Evolutionary conservation across 1,140 invertebrate genomes (phyloP).

Genomic region (Condylostylus longicornis): DNA sequence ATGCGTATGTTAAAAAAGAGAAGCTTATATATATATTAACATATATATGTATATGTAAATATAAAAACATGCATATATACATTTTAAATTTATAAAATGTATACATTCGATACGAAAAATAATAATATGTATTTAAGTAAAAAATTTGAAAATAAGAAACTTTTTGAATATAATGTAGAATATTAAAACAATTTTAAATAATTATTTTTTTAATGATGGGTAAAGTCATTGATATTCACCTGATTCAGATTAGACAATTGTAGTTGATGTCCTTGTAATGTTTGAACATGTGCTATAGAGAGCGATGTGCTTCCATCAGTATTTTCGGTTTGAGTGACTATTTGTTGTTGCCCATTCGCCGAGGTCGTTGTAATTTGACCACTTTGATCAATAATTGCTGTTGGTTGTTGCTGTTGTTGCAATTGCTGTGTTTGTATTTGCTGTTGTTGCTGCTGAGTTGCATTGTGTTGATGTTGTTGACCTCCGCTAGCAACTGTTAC

Average conservation of each 20-base stretch:
- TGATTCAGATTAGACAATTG: constrained; percentile 28
- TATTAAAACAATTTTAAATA: not conserved
- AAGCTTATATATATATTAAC: no score
- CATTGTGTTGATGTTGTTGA: constrained; percentile 6
- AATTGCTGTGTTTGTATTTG: constrained; percentile 7
- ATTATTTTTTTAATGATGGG: not conserved
- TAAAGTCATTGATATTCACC: constrained; percentile 31
- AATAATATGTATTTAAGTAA: no score
- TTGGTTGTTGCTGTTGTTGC: not conserved
- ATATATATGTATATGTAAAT: no score
- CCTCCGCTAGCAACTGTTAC: not conserved
- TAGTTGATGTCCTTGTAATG: constrained; percentile 30
- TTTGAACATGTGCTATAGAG: constrained; percentile 31
- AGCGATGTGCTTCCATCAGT: constrained; percentile 25
- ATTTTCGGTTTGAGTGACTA: constrained; percentile 28
- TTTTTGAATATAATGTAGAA: no score
- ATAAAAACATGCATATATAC: no score
- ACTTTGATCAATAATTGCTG: constrained; percentile 7
- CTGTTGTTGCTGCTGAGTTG: constrained; percentile 18
- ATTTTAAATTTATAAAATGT: no score
- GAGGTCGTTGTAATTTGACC: constrained; percentile 17
- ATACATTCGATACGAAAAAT: no score
- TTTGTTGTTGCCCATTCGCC: constrained; percentile 13
- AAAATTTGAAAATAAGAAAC: no score
- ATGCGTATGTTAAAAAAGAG: no score